Evolutionary conservation across 53 echinoderm and acorn worm species (phyloP).

Genomic region (Crossaster papposus): DNA sequence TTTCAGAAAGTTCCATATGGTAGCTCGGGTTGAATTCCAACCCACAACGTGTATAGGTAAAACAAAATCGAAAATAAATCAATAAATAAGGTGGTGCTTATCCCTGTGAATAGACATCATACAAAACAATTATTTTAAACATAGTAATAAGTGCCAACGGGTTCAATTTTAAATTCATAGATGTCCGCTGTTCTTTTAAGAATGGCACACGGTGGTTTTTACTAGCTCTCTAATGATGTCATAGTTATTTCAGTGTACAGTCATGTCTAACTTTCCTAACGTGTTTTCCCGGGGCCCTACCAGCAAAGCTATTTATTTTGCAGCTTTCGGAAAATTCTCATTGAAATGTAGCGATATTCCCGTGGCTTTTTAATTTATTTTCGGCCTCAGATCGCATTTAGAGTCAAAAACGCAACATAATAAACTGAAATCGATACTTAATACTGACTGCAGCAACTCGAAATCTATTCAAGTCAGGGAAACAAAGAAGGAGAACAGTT

Average conservation of each 20-base stretch:
- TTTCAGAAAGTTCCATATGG: too few species aligned
- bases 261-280: not conserved
- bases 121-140: too few species aligned
- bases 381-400: not conserved
- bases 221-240: too few species aligned
- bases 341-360: not conserved
- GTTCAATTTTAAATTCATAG: too few species aligned
- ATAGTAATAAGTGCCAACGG: too few species aligned
- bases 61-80: too few species aligned
- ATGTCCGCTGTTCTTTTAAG: too few species aligned
- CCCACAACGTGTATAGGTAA: too few species aligned
- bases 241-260: not conserved
- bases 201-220: too few species aligned
- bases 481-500: not conserved
- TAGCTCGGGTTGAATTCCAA: too few species aligned
- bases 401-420: not conserved
- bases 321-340: not conserved
- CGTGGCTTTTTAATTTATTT: not conserved
- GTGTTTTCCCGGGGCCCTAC: not conserved
- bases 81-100: too few species aligned
- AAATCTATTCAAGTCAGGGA: not conserved
- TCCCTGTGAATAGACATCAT: too few species aligned
- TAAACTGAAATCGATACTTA: slow-evolving; percentile 1
- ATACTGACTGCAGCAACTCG: not conserved
- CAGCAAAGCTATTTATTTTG: not conserved